These are phyloP conservation scores for Antechinus flavipes DNA, from an alignment of 2,113 vertebrate species.

Conservation along the genomic window DNA sequence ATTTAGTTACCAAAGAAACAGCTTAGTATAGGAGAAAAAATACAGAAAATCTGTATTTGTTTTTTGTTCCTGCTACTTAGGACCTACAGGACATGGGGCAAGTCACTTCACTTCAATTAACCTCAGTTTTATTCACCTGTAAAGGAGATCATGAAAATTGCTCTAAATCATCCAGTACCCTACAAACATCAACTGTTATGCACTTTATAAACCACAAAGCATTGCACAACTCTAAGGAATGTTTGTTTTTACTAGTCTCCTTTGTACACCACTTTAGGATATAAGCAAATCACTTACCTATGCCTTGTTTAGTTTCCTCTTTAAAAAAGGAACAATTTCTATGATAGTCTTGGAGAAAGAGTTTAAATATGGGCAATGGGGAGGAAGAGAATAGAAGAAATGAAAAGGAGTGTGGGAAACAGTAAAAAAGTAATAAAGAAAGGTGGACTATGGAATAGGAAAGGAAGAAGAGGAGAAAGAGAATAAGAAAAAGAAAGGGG, in stretches of 20 bases:
- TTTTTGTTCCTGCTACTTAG: background rate
- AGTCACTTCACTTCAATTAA: background rate
- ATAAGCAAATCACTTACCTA: background rate
- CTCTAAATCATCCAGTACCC: background rate
- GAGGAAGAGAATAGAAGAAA: background rate
- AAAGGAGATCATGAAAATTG: background rate
- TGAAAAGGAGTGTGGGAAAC: background rate
- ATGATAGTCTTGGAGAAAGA: background rate
- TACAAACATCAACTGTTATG: background rate
- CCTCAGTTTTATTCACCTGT: background rate
- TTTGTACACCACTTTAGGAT: background rate
- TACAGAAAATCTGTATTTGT: background rate
- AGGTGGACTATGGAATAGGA: background rate
- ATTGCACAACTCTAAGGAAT: background rate
- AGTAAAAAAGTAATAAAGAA: background rate
- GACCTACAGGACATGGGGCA: background rate
- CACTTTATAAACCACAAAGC: background rate
- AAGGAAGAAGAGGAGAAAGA: background rate
- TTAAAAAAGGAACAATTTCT: background rate
- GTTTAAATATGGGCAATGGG: constrained; percentile 2
- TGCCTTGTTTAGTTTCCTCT: background rate
- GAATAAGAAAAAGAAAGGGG: background rate
- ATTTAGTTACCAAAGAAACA: background rate
- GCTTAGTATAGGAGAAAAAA: background rate
- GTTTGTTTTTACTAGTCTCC: background rate